Evolutionary conservation across 2,797 vertebrate species (phyloP).

Genomic region (Fringilla coelebs): DNA sequence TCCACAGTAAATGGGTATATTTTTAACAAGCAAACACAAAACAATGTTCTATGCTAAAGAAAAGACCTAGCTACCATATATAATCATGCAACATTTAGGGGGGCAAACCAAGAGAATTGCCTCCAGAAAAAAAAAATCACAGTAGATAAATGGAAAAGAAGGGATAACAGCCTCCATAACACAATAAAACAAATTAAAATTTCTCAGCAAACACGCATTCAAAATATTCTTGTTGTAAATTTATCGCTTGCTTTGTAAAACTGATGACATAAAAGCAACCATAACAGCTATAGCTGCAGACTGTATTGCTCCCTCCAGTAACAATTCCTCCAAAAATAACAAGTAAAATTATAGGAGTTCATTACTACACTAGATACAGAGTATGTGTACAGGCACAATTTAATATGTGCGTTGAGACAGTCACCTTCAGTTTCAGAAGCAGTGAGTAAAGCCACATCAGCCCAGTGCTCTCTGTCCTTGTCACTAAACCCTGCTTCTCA

Average conservation of each 20-base stretch:
- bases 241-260: not conserved
- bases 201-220: conserved; percentile 25
- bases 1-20: not conserved
- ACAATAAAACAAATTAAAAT: conserved; percentile 49
- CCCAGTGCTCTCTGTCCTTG: not conserved
- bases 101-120: conserved; percentile 21
- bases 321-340: conserved; percentile 3
- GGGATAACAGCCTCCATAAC: conserved; percentile 10
- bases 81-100: conserved; percentile 24
- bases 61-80: conserved; percentile 9
- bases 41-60: conserved; percentile 6
- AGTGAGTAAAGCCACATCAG: not conserved
- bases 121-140: not conserved
- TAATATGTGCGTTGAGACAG: not conserved
- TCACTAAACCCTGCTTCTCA: not conserved
- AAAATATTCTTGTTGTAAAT: conserved; percentile 19
- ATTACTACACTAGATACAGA: not conserved
- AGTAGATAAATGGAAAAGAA: conserved; percentile 20
- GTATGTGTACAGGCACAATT: not conserved
- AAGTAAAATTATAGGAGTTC: not conserved
- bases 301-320: conserved; percentile 9
- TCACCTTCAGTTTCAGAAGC: not conserved
- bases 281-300: conserved; percentile 5
- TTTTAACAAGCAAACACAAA: conserved; percentile 40
- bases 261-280: not conserved